Conservation (phyloP, 2,797 vertebrate species). For the Scomberomorus guttatus region DNA sequence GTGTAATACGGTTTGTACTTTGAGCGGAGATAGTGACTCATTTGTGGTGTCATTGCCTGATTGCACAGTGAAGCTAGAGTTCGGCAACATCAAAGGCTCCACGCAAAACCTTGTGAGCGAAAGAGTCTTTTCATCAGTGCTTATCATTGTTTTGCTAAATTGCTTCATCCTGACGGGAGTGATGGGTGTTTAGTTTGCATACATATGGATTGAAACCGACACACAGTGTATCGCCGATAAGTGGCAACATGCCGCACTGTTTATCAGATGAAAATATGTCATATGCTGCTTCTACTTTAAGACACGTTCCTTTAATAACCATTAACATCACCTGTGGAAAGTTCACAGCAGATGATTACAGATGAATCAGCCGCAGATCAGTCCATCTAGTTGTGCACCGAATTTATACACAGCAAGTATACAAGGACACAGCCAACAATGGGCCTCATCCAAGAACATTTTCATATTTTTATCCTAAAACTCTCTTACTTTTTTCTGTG, state of each 20-base stretch:
- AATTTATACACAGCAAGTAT: slow-evolving; percentile 37
- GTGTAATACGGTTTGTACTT: slow-evolving; percentile 45
- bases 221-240: slow-evolving; percentile 10
- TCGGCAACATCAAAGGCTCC: slow-evolving; percentile 74
- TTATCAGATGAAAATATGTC: slow-evolving; percentile 19
- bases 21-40: slow-evolving; percentile 46
- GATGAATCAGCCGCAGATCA: slow-evolving; percentile 29
- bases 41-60: slow-evolving; percentile 44
- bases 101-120: slow-evolving; percentile 58
- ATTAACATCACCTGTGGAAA: slow-evolving; percentile 10
- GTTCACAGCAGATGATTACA: slow-evolving; percentile 25
- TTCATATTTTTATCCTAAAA: no score
- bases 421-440: slow-evolving; percentile 11
- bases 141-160: slow-evolving; percentile 77
- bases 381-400: slow-evolving; percentile 8
- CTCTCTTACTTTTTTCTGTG: no score
- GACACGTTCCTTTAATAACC: background rate
- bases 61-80: slow-evolving; percentile 50
- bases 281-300: slow-evolving; percentile 1
- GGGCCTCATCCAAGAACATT: no score
- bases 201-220: slow-evolving; percentile 14
- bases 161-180: slow-evolving; percentile 52
- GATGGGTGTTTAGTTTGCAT: slow-evolving; percentile 27
- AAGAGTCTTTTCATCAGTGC: slow-evolving; percentile 70
- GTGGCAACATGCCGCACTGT: background rate